phyloP scores from a whole-genome alignment of 2,113 vertebrate genomes.

The Stictonetta naevosa region DNA sequence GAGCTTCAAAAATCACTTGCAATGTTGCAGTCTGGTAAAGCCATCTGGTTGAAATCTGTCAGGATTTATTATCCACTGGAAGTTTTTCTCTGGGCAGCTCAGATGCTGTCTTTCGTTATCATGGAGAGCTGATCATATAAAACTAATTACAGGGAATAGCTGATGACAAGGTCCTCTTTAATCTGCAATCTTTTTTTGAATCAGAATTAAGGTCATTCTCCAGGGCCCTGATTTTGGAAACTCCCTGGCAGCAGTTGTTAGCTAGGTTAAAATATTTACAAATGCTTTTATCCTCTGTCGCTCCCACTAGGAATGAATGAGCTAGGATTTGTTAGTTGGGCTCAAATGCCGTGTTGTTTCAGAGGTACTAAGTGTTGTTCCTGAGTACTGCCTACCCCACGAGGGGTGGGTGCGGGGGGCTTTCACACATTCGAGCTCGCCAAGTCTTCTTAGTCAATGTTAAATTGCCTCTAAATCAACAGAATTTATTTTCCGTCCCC shows the following conservation, averaged over 20 bases:
- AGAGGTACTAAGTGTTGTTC: slow-evolving; percentile 22
- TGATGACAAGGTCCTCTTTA: slow-evolving; percentile 67
- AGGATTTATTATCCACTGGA: slow-evolving; percentile 67
- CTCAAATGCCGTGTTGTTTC: slow-evolving; percentile 42
- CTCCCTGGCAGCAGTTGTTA: slow-evolving; percentile 56
- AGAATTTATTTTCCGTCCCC: neutral
- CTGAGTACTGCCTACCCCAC: neutral
- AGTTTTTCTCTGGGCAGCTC: slow-evolving; percentile 27
- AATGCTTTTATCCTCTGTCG: neutral
- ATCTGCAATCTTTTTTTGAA: slow-evolving; percentile 10
- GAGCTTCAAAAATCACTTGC: slow-evolving; percentile 42
- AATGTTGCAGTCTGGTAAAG: slow-evolving; percentile 46
- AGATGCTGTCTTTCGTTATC: slow-evolving; percentile 61
- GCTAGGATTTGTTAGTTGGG: slow-evolving; percentile 27
- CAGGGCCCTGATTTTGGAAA: slow-evolving; percentile 50
- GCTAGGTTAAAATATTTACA: slow-evolving; percentile 64
- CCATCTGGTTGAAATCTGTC: slow-evolving; percentile 70
- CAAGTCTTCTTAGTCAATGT: slow-evolving; percentile 14
- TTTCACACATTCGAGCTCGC: slow-evolving; percentile 42
- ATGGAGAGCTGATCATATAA: slow-evolving; percentile 65
- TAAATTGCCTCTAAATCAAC: slow-evolving; percentile 16
- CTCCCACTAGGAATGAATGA: slow-evolving; percentile 32
- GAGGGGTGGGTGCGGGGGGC: neutral
- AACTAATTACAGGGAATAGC: slow-evolving; percentile 67
- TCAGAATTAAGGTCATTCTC: slow-evolving; percentile 48